These are phyloP conservation scores for Gasterosteus nipponicus DNA, from an alignment of 2,113 vertebrate genomes.

Conservation along the genomic window DNA sequence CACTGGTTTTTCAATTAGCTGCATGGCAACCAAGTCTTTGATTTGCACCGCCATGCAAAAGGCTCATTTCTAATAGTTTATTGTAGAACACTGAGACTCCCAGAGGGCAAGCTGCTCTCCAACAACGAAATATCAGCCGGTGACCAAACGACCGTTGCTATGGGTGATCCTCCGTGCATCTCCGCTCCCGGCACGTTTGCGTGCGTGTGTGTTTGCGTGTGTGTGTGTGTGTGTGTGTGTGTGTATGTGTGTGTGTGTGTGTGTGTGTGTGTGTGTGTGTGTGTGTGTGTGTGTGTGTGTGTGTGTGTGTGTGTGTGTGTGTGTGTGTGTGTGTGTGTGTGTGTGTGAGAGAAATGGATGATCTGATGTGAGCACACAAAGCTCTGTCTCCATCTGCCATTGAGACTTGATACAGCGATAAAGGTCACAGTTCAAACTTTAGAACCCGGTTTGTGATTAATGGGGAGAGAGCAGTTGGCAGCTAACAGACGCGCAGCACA, in stretches of 20 bases:
- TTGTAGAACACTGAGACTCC: conserved; percentile 25
- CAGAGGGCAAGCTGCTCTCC: conserved; percentile 15
- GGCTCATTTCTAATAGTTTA: conserved; percentile 42
- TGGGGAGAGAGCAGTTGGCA: conserved; percentile 59
- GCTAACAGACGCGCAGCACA: conserved; percentile 40
- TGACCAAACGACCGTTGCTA: conserved; percentile 51
- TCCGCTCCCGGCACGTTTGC: conserved; percentile 16
- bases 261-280: conserved; percentile 14
- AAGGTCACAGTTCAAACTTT: conserved; percentile 72
- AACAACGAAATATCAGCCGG: conserved; percentile 48
- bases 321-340: conserved; percentile 2
- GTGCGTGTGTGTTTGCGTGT: conserved; percentile 6
- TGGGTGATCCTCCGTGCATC: conserved; percentile 44
- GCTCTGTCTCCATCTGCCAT: conserved; percentile 73
- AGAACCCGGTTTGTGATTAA: conserved; percentile 70
- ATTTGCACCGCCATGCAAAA: conserved; percentile 16
- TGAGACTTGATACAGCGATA: conserved; percentile 61
- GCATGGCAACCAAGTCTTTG: conserved; percentile 40
- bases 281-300: conserved; percentile 16
- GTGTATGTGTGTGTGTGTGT: conserved; percentile 15
- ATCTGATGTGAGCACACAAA: conserved; percentile 64
- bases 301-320: conserved; percentile 12
- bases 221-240: conserved; percentile 21
- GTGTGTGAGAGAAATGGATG: conserved; percentile 42
- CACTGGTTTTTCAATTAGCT: conserved; percentile 68